A percentile compares a stretch with the other conserved stretches of the same genome.
Evolutionary conservation across 2,888 invertebrate species (phyloP).

Genomic region (Drosophila crucigera): DNA sequence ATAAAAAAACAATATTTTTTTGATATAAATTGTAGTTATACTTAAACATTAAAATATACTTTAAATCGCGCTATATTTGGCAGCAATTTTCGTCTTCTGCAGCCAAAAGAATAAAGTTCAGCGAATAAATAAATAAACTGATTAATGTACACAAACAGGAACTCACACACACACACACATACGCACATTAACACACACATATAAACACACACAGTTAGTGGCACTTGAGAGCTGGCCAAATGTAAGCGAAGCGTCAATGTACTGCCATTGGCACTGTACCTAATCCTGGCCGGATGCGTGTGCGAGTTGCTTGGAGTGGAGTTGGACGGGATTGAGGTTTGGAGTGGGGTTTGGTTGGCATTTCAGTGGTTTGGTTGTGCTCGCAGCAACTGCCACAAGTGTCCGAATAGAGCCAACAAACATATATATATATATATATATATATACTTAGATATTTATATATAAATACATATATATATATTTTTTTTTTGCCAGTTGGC

Average conservation of each 20-base stretch:
- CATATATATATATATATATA: neutral
- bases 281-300: conserved; percentile 37
- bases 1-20: neutral
- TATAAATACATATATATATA: neutral
- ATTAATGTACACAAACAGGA: conserved; percentile 59
- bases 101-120: conserved; percentile 46
- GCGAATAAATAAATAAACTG: conserved; percentile 62
- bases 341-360: neutral
- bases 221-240: conserved; percentile 23
- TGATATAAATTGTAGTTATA: neutral
- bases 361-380: conserved; percentile 1
- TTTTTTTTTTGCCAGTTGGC: conserved; percentile 44
- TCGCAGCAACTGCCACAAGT: conserved; percentile 44
- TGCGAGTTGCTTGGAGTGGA: neutral
- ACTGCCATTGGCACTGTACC: conserved; percentile 22
- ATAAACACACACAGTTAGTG: neutral
- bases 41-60: neutral
- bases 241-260: conserved; percentile 34
- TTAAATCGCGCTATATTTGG: conserved; percentile 4
- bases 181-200: conserved; percentile 16
- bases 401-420: conserved; percentile 32
- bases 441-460: conserved; percentile 7
- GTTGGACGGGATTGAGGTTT: neutral
- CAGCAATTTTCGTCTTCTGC: neutral
- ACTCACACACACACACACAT: conserved; percentile 26